Base-by-base conservation (phyloP, 2,113 vertebrate genomes). In the Corythornis madagascariensis region DNA sequence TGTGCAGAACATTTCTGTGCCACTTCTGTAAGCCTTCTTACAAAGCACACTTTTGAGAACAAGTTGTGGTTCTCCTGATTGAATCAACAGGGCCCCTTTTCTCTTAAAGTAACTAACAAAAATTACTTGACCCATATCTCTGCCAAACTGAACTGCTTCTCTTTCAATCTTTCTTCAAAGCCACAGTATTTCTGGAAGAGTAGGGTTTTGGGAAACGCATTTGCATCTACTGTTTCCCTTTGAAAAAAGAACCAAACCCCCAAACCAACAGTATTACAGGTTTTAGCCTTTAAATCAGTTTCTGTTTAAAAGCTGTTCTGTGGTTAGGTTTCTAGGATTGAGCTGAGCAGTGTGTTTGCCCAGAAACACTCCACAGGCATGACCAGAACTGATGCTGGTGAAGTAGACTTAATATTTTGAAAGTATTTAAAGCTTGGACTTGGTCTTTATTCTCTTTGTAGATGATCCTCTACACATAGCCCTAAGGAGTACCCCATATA, bases 391-490 rank as follows among this genome's bases (percentile, higher is more conserved):
- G 63, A 64, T 88, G 77, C 71, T 93, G 56, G 17, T 81, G 48
- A 73, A 35, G 42, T 16, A 56, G 63, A 40, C 20, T 85, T 65
- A 38, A 42, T 12, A 7, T 80, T 89, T 64, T 66, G 52, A 60
- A 85, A 77, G 40, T 77, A 64, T 91, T 70, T 92, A 96, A 95
- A 95, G 84, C 45, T 87, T 92, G 78, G 91, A 57, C 82, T 86
- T 95, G 45, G 3, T 94, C 77, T 95, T 86, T 94, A 79, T 95
- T 95, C 71, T 94, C 60, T 93, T 93, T 95, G 42, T 96, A 98
- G 97, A 97, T 93, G 73, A 88, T 76, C 73, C 96, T 90, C 81
- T 96, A 73, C 97, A 96, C 73, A 70, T 97, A 89, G 93, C 97
- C 45, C 97, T 97, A n/a, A 97, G 97, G 67, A 95, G 90, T 29